Base-by-base conservation (phyloP, 2,888 invertebrate species). In the Andrena chrysosceles region DNA sequence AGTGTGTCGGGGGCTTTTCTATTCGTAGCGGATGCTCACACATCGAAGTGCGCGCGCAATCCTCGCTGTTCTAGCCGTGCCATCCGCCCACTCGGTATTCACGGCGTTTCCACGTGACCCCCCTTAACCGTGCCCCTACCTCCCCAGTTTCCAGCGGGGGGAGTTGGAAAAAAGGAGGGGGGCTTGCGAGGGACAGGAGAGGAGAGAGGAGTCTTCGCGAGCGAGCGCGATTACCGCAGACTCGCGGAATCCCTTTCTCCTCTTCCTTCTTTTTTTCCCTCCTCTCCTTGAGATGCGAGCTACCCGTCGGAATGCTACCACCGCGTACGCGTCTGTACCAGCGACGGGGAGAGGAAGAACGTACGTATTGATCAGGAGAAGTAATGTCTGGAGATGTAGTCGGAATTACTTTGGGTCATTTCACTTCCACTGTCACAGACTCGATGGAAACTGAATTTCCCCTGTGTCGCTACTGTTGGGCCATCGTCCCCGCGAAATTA, bases 181-280 rank as follows among this genome's bases (percentile, higher is more conserved):
- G 52, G 70, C 7, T n/a, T n/a, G 70, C 29, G 56, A 59, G 29
- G 33, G 10, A 66, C 7, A 26, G 59, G 72, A 62, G 70, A 73
- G 84, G 63, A 70, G 79, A 72, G 83, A 69, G 42, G 4, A 77
- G 70, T 66, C 77, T 81, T 88, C 83, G 81, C 80, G 82, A 88
- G 82, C 71, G 82, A 83, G 87, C 76, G 83, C 88, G 88, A 88
- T 88, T 88, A 88, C 86, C 87, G 85, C 88, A 87, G 87, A 85
- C 88, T 87, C 88, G 87, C 88, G 80, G 81, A 87, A 88, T 84
- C 80, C 86, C 77, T 80, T 81, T 80, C 49, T 68, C 52, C 54
- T 69, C 68, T 70, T 66, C 26, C 56, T 74, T 64, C 68, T 29
- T 42, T 31, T 52, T 71, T 68, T 67, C 76, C 67, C 69, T 74